These are phyloP conservation scores for Elephantulus edwardii DNA, from an alignment of 2,113 vertebrate species.

Conservation along the genomic window DNA sequence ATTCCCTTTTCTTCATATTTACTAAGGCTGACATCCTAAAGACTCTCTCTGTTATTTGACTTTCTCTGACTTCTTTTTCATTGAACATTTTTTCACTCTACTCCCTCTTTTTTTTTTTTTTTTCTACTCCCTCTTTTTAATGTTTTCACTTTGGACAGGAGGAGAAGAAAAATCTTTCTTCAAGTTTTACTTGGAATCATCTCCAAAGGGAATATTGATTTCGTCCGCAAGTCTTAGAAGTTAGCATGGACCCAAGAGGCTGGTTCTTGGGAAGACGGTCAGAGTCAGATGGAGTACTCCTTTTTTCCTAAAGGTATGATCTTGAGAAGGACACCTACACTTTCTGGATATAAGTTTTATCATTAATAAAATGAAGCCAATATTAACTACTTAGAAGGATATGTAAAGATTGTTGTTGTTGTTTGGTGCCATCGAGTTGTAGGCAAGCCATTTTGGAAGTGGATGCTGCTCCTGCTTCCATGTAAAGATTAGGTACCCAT, in stretches of 20 bases:
- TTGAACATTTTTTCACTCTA: neutral
- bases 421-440: no score
- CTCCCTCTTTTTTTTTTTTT: neutral
- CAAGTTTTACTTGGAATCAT: neutral
- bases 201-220: neutral
- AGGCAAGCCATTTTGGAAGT: no score
- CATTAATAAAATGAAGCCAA: neutral
- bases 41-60: neutral
- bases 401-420: no score
- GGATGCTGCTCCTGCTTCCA: no score
- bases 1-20: neutral
- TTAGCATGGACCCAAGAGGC: neutral
- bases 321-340: neutral
- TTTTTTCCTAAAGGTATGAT: neutral
- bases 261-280: no score
- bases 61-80: neutral
- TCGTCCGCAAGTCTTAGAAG: neutral
- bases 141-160: neutral
- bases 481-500: neutral
- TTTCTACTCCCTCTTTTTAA: neutral
- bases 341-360: neutral
- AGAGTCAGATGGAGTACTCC: neutral
- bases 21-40: neutral
- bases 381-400: neutral
- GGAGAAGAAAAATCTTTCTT: neutral